Conservation (phyloP, 2,113 vertebrate genomes). For the Cephalopterus ornatus region DNA sequence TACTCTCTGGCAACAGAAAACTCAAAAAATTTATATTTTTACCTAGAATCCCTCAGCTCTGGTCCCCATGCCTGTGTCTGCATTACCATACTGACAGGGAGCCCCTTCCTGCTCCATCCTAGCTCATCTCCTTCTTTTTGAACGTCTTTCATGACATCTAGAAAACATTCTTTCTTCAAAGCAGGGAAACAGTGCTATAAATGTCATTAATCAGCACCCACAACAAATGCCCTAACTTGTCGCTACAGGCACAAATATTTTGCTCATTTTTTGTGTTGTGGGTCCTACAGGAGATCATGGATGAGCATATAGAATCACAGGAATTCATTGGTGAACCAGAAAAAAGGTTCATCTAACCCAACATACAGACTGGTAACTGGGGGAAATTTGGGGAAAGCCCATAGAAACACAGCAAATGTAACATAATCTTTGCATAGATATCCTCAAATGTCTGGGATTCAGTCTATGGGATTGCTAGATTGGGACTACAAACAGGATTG, state of each 20-base stretch:
- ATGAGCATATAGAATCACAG: not conserved
- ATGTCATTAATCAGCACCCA: not conserved
- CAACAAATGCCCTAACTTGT: not conserved
- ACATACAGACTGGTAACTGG: too few relatives aligned
- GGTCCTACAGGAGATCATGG: not conserved
- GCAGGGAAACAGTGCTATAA: accelerated
- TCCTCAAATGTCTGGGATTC: not conserved
- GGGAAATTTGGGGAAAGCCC: not conserved
- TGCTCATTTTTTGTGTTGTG: not conserved
- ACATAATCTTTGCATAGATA: not conserved
- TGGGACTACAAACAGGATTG: not conserved
- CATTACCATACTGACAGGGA: not conserved
- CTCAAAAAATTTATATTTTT: not conserved
- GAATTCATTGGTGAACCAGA: not conserved
- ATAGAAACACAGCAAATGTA: not conserved
- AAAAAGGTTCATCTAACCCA: not conserved
- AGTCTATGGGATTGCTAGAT: not conserved
- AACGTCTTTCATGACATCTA: not conserved
- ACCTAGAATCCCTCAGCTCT: not conserved
- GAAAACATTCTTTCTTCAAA: not conserved
- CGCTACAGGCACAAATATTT: not conserved
- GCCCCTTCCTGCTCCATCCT: not conserved
- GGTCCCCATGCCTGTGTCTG: not conserved
- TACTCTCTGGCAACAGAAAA: not conserved
- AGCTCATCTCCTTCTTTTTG: not conserved